Evolutionary conservation across 2,797 vertebrate genomes (phyloP), one percentile per base, ranked within the genome.

Genomic region (Poecile montanus): DNA sequence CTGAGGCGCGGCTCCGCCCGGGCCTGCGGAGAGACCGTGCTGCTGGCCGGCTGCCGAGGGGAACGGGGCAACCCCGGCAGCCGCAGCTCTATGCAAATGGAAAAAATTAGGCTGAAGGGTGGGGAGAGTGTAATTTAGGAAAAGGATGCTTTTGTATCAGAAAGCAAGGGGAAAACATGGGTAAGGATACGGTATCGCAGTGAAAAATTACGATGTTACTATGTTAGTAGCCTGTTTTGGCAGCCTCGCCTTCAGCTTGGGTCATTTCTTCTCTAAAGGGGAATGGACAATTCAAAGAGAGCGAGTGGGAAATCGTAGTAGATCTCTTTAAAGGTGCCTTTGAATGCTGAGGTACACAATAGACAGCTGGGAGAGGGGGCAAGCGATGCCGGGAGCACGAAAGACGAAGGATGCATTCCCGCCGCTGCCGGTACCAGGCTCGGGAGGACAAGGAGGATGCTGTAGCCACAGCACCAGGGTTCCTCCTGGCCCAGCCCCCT

Each of bases 21-120:
- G 32, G 19, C 3, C 9, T 29, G 32, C 3, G 6, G 6, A 1
- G 1, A 1, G 0, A 0, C 0, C 0, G 0, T 0, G 5, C 3
- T 5, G 17, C 16, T 7, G 40, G 0, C 6, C 2, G 65, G 29
- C 40, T n/a, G 12, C 67, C 10, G 2, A 3, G 19, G 14, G 45
- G 8, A 13, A 4, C 3, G 18, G 18, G 18, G 17, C 19, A 7
- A 8, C 2, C 2, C 3, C 10, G 10, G 27, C 29, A 25, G 22
- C 14, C 10, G 6, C 27, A 13, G 15, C 16, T 11, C 4, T 17
- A 2, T 6, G 38, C 3, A 23, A 40, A 4, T 27, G 42, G 18
- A 13, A 29, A 26, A 45, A 29, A 22, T 2, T 25, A 16, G 30
- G 7, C 9, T 10, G 13, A 6, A 11, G 6, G 10, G 17, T 6